Conservation (phyloP, 2,888 invertebrate genomes). For the Lepidocyrtinus sp. region DNA sequence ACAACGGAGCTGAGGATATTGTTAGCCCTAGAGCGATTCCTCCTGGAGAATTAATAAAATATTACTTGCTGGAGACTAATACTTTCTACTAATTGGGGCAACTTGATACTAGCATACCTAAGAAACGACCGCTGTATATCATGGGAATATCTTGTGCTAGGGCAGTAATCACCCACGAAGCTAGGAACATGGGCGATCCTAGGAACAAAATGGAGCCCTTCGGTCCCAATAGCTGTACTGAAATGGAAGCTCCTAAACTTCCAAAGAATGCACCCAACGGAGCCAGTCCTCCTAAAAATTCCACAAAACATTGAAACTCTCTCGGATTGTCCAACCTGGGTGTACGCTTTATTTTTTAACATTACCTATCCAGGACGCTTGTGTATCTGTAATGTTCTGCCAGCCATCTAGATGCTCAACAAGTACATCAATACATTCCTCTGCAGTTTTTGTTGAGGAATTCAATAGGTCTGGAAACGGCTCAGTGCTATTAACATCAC, state of each 20-base stretch:
- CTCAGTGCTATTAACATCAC: neutral
- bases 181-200: constrained; percentile 52
- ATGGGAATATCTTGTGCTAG: constrained; percentile 51
- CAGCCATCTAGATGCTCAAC: constrained; percentile 30
- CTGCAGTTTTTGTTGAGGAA: neutral
- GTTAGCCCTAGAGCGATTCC: constrained; percentile 64
- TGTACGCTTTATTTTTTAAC: no score
- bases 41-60: constrained; percentile 57
- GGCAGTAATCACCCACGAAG: constrained; percentile 63
- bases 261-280: constrained; percentile 66
- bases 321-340: no score
- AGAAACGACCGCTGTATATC: constrained; percentile 58
- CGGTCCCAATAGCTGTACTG: constrained; percentile 59
- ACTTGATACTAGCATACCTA: constrained; percentile 42
- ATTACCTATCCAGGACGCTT: constrained; percentile 67
- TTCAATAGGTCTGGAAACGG: no score
- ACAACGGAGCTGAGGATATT: constrained; percentile 58
- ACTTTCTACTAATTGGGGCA: neutral
- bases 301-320: neutral
- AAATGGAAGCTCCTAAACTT: constrained; percentile 58
- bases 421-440: constrained; percentile 4
- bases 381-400: constrained; percentile 48
- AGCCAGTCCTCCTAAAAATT: constrained; percentile 60
- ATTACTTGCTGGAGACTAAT: no score
- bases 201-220: constrained; percentile 61